A percentile compares a stretch with the other conserved stretches of the same genome.
phyloP scores from a whole-genome alignment of 1,140 invertebrate species.

The Acromyrmex echinatior region DNA sequence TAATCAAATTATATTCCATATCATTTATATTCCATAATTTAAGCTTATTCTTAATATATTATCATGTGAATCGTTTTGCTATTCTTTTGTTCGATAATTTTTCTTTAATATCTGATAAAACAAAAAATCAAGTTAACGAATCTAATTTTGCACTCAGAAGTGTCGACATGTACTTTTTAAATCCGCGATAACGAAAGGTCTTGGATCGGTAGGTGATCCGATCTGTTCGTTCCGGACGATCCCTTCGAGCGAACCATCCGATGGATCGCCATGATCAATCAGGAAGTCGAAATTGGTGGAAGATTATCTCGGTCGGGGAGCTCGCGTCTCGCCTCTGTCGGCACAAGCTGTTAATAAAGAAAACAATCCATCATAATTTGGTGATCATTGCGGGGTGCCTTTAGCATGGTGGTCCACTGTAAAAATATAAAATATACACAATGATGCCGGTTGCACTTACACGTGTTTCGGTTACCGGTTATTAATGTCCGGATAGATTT shows the following conservation, averaged over 20 bases:
- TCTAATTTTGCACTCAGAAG: constrained; percentile 2
- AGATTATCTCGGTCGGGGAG: constrained; percentile 75
- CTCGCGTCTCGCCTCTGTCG: constrained; percentile 73
- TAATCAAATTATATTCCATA: neutral
- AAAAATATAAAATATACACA: constrained; percentile 66
- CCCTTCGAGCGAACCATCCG: constrained; percentile 27
- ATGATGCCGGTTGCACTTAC: constrained; percentile 44
- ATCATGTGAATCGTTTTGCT: neutral
- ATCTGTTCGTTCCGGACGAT: constrained; percentile 28
- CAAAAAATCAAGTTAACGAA: neutral
- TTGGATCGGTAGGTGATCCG: constrained; percentile 5
- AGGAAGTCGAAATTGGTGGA: constrained; percentile 73
- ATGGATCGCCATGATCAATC: constrained; percentile 73
- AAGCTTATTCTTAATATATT: neutral
- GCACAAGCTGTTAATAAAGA: constrained; percentile 72
- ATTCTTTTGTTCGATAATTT: neutral
- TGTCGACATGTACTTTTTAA: constrained; percentile 32
- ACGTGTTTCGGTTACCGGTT: constrained; percentile 36
- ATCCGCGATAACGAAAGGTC: constrained; percentile 39
- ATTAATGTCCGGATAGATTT: constrained; percentile 25
- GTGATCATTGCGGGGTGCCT: constrained; percentile 68
- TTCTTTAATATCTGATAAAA: neutral
- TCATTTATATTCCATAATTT: neutral
- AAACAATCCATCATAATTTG: constrained; percentile 79
- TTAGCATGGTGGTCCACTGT: constrained; percentile 43